Evolutionary conservation across 2,888 invertebrate genomes (phyloP), one percentile per base, ranked within the genome.

Genomic region (Heliconius aoede): DNA sequence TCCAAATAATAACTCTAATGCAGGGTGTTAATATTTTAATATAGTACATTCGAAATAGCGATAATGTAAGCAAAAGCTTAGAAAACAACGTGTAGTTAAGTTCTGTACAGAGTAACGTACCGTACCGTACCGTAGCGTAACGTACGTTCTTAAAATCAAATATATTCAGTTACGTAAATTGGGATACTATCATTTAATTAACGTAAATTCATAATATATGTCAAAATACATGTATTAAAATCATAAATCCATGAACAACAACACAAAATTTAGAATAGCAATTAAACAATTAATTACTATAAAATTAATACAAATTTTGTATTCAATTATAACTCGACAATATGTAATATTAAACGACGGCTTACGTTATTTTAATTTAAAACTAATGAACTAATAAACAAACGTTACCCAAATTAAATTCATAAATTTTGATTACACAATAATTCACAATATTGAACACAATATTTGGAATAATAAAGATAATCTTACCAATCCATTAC

Each of bases 401-500:
- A 30, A 26, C 30, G n/a, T 30, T n/a, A 55, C n/a, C 4, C 1
- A 69, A 69, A 69, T 69, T 8, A 32, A 55, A 55, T 69, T 30
- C 69, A 69, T 69, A 30, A 69, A 61, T 69, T 24, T 69, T 62
- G 46, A 62, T 75, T 62, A 55, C 51, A 69, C 26, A 62, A 68
- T 36, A 68, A 68, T 40, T 40, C 7, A 18, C 28, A 74, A 46
- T 68, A 74, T 30, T 15, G 30, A 24, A 75, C 32, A 30, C 13
- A 62, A 75, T 24, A 62, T 30, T 68, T 21, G 32, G 26, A 73
- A 58, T 32, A 62, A 51, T 26, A 75, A 58, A 71, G 15, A 51
- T 28, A 51, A 55, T 72, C 78, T 74, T 62, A 78, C 78, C 76
- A 62, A 65, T 40, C 58, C 76, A 78, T 78, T 51, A 55, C 36